Conservation (phyloP, 2,113 vertebrate genomes). For the Nansenia antarctica region DNA sequence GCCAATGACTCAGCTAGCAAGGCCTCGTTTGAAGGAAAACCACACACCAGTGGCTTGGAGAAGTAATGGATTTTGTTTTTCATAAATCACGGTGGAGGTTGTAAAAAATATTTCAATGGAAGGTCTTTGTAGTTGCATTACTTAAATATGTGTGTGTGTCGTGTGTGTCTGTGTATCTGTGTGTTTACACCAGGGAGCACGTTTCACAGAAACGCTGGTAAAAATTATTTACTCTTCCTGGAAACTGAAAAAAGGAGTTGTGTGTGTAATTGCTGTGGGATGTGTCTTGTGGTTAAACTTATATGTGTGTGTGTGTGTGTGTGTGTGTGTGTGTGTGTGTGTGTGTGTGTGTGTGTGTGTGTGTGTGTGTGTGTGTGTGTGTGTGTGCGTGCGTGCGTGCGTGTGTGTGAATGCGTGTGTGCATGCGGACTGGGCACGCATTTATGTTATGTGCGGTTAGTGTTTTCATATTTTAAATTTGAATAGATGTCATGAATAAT, state of each 20-base stretch:
- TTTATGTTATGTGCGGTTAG: no score
- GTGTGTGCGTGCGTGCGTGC: slow-evolving; percentile 2
- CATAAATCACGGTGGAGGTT: slow-evolving; percentile 59
- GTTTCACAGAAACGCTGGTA: slow-evolving; percentile 41
- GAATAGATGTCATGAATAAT: no score
- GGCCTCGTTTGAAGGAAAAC: slow-evolving; percentile 34
- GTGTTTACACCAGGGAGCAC: slow-evolving; percentile 45
- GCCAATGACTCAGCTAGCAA: slow-evolving; percentile 63
- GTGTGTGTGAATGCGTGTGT: no score
- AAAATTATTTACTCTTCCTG: slow-evolving; percentile 65
- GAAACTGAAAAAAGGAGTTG: slow-evolving; percentile 48
- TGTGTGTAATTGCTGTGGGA: slow-evolving; percentile 41
- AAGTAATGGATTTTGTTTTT: slow-evolving; percentile 61
- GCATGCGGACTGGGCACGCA: no score
- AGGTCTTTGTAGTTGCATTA: slow-evolving; percentile 64
- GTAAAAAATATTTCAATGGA: slow-evolving; percentile 44
- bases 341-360: neutral
- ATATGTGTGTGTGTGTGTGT: slow-evolving; percentile 15
- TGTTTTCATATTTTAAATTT: no score
- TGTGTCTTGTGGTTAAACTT: slow-evolving; percentile 20
- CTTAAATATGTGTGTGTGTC: slow-evolving; percentile 58
- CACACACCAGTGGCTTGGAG: slow-evolving; percentile 50
- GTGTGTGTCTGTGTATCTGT: no score
- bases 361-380: slow-evolving; percentile 4
- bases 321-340: neutral